phyloP scores from a whole-genome alignment of 2,888 invertebrate genomes.

The Cyrtodaria siliqua region DNA sequence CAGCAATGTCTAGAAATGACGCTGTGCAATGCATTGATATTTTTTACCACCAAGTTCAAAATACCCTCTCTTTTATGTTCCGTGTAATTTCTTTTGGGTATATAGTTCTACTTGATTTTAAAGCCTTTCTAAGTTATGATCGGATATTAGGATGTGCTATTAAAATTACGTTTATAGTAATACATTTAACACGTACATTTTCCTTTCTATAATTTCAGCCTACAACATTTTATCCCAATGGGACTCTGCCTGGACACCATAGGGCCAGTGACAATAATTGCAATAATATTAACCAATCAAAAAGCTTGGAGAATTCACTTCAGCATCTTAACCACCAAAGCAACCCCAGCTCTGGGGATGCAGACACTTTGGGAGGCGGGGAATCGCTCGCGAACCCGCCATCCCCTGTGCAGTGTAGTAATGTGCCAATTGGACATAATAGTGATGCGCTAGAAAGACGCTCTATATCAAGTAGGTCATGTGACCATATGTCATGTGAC shows the following conservation, averaged over 20 bases:
- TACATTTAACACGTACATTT: too few relatives aligned
- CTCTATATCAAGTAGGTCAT: constrained; percentile 66
- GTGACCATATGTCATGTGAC: constrained; percentile 67
- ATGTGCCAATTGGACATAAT: constrained; percentile 67
- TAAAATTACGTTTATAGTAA: too few relatives aligned
- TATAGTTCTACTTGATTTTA: too few relatives aligned
- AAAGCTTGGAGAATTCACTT: constrained; percentile 65
- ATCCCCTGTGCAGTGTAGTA: constrained; percentile 48
- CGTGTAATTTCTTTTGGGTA: too few relatives aligned
- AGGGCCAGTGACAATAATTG: constrained; percentile 77
- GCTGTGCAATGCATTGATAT: too few relatives aligned
- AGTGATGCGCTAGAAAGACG: constrained; percentile 68
- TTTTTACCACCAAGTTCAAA: too few relatives aligned
- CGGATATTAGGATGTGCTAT: too few relatives aligned
- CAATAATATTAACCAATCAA: constrained; percentile 75
- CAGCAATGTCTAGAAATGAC: too few relatives aligned
- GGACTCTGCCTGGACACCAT: constrained; percentile 68
- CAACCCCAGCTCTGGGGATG: constrained; percentile 45
- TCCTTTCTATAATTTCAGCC: constrained; percentile 43
- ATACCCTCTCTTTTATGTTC: too few relatives aligned
- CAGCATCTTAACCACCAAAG: constrained; percentile 60
- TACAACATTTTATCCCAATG: constrained; percentile 70
- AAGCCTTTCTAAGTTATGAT: too few relatives aligned
- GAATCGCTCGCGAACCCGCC: constrained; percentile 65
- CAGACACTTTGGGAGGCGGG: constrained; percentile 64